Conservation (phyloP, 2,888 invertebrate species). For the Amphiduros pacificus region DNA sequence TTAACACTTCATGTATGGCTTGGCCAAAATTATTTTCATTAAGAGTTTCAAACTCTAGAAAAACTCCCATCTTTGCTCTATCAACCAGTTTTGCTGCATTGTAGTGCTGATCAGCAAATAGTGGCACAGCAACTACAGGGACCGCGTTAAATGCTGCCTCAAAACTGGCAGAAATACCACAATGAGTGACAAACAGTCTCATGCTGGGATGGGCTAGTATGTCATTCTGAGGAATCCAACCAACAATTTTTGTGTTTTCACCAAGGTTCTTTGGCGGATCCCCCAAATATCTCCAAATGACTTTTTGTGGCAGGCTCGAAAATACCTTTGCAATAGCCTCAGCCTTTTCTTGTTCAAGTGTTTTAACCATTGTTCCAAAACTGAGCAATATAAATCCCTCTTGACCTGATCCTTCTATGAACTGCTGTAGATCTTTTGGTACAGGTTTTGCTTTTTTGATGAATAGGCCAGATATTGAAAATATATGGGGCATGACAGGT, state of each 20-base stretch:
- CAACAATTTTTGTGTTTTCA: slow-evolving; percentile 5
- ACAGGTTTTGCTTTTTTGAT: slow-evolving; percentile 8
- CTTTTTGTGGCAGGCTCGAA: slow-evolving; percentile 9
- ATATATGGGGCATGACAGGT: slow-evolving; percentile 11
- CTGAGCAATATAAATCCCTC: slow-evolving; percentile 12
- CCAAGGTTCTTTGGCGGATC: not conserved
- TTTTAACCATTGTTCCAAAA: slow-evolving; percentile 11
- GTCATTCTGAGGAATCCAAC: slow-evolving; percentile 17
- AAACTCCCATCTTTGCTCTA: slow-evolving; percentile 1
- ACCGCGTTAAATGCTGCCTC: slow-evolving; percentile 5
- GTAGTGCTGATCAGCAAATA: slow-evolving; percentile 8
- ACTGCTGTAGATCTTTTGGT: not conserved
- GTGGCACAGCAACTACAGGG: slow-evolving; percentile 13
- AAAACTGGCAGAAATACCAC: slow-evolving; percentile 13
- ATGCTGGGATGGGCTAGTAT: slow-evolving; percentile 7
- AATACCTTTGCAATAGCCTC: slow-evolving; percentile 12
- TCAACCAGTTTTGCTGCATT: slow-evolving; percentile 2
- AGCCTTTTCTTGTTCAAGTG: not conserved
- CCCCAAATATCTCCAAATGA: slow-evolving; percentile 12
- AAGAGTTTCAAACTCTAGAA: not conserved
- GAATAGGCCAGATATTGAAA: slow-evolving; percentile 11
- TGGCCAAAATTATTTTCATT: not conserved
- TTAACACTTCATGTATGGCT: slow-evolving; percentile 5
- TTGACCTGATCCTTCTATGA: slow-evolving; percentile 8
- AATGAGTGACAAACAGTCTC: slow-evolving; percentile 15